Base-by-base conservation (phyloP, 2,113 vertebrate genomes). In the Indicator indicator region DNA sequence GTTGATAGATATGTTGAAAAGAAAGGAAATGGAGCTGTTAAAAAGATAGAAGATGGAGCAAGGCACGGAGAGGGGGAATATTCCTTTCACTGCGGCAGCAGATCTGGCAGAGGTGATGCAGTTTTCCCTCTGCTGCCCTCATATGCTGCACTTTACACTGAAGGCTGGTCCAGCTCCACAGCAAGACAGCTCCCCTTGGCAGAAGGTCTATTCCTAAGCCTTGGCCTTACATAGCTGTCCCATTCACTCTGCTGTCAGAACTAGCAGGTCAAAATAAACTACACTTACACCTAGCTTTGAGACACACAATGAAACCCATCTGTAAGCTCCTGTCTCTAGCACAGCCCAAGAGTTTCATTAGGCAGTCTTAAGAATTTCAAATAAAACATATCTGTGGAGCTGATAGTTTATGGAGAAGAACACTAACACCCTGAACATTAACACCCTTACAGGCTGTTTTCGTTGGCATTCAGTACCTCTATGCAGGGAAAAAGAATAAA, bases 21-120 rank as follows among this genome's bases (percentile, higher is more conserved):
- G 93, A 96, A 95, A 97, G 98, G 98, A 98, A 98, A 96, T 15
- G 68, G 93, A 98, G 90, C 96, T 96, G 97, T 96, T 88, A 96
- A 96, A 91, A 95, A 96, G 97, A 91, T 21, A 90, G 92, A 90
- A 33, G 44, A 16, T 1, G 81, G 95, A 82, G 89, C 94, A 80
- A 72, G 77, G 75, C 44, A 28, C 59, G 3, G 38, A 50, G 46
- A 46, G 67, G 55, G 68, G 56, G 40, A 48, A 76, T 33, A n/a
- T 82, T 60, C 79, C 69, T n/a, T 9, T 11, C 4, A 1, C 9
- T 75, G 89, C 12, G 18, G 54, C 5, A 17, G 65, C 48, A 80
- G 65, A 48, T 8, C n/a, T 28, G 83, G 92, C 68, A 86, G 79
- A n/a, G 84, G 38, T 18, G 4, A 58, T 0, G 11, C 8, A 21